Conservation (phyloP, 1,140 invertebrate species). For the Carposina sasakii region DNA sequence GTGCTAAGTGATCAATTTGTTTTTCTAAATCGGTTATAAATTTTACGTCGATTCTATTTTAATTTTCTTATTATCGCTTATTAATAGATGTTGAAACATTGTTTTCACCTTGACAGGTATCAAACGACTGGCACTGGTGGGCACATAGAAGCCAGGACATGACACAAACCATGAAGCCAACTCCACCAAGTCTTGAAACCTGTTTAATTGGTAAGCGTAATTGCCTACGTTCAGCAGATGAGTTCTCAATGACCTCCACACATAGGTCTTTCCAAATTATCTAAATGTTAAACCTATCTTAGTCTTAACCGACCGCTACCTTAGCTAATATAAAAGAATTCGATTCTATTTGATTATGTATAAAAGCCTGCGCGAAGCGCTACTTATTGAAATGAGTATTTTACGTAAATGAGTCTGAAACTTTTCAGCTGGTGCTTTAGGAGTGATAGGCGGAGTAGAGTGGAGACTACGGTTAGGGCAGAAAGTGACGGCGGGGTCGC, state of each 20-base stretch:
- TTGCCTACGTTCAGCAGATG: too few species aligned
- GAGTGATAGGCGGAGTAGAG: slow-evolving; percentile 90
- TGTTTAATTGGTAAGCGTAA: slow-evolving; percentile 59
- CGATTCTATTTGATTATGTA: too few species aligned
- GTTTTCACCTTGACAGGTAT: slow-evolving; percentile 35
- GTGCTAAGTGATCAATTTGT: too few species aligned
- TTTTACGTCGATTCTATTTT: too few species aligned
- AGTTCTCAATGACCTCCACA: too few species aligned
- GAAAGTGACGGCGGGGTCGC: slow-evolving; percentile 45
- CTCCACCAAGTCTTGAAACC: slow-evolving; percentile 46
- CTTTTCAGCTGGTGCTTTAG: slow-evolving; percentile 80
- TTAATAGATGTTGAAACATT: not conserved
- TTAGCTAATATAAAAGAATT: too few species aligned
- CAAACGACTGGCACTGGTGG: slow-evolving; percentile 64
- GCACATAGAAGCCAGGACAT: slow-evolving; percentile 58
- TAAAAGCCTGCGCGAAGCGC: too few species aligned
- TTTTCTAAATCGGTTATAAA: too few species aligned
- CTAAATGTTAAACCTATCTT: too few species aligned
- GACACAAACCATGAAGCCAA: slow-evolving; percentile 49
- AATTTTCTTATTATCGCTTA: too few species aligned
- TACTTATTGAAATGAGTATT: slow-evolving; percentile 2
- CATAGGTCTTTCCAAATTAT: too few species aligned
- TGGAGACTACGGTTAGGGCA: slow-evolving; percentile 84
- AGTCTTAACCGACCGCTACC: too few species aligned
- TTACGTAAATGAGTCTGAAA: not conserved